These are phyloP conservation scores for Brachyalestes nurse DNA, from an alignment of 2,797 vertebrate species.

Conservation along the genomic window DNA sequence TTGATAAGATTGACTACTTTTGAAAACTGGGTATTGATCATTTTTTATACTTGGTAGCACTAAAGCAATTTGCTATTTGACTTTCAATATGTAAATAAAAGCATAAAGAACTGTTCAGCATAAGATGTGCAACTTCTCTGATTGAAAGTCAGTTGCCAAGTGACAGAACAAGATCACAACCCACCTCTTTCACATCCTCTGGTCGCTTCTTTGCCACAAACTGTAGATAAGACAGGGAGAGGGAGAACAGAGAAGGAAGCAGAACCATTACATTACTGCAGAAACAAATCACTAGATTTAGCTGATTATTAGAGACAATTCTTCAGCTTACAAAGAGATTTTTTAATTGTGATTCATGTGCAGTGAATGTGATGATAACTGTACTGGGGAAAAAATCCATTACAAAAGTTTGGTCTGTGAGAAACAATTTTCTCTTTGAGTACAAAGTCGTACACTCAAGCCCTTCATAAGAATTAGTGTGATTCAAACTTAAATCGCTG, in stretches of 20 bases:
- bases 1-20: neutral
- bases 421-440: neutral
- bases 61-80: no score
- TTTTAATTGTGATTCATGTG: no score
- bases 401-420: neutral
- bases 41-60: neutral
- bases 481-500: slow-evolving; percentile 10
- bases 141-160: neutral
- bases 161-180: slow-evolving; percentile 38
- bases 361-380: neutral
- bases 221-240: slow-evolving; percentile 65
- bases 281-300: slow-evolving; percentile 8
- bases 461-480: slow-evolving; percentile 24
- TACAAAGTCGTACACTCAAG: slow-evolving; percentile 35
- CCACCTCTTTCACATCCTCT: slow-evolving; percentile 87
- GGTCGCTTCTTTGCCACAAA: slow-evolving; percentile 88
- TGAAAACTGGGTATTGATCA: no score
- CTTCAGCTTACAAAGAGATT: neutral
- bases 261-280: neutral
- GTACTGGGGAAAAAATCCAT: neutral
- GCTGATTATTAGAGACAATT: neutral
- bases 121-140: neutral
- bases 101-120: neutral
- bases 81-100: no score
- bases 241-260: neutral